Conservation (phyloP, 2,113 vertebrate species). For the Hemiprocne comata region DNA sequence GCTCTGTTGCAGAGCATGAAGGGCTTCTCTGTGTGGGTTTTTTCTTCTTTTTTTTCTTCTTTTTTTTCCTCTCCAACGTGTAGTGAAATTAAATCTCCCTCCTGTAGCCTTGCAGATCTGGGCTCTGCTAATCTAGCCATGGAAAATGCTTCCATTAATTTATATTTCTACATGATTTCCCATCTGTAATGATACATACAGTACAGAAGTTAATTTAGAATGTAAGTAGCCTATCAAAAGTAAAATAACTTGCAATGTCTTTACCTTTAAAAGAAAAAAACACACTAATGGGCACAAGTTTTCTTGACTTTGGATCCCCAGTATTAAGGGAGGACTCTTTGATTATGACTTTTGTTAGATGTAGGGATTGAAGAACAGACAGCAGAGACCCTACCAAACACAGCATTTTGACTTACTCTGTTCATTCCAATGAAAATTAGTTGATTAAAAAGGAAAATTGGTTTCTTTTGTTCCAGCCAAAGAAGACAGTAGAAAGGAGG, state of each 20-base stretch:
- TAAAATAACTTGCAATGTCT: neutral
- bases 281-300: neutral
- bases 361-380: neutral
- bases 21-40: neutral
- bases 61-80: neutral
- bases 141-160: neutral
- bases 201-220: neutral
- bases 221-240: neutral
- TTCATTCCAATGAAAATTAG: neutral
- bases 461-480: constrained; percentile 73
- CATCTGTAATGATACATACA: neutral
- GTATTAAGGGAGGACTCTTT: neutral
- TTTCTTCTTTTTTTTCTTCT: too few relatives aligned
- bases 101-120: neutral
- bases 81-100: neutral
- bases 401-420: neutral
- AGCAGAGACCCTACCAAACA: neutral
- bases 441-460: constrained; percentile 49
- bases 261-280: neutral
- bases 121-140: neutral
- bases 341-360: neutral
- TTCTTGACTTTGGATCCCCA: neutral
- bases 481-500: constrained; percentile 71
- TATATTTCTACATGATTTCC: neutral
- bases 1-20: neutral